phyloP scores from a whole-genome alignment of 2,113 vertebrate species.

The Clarias batrachus region DNA sequence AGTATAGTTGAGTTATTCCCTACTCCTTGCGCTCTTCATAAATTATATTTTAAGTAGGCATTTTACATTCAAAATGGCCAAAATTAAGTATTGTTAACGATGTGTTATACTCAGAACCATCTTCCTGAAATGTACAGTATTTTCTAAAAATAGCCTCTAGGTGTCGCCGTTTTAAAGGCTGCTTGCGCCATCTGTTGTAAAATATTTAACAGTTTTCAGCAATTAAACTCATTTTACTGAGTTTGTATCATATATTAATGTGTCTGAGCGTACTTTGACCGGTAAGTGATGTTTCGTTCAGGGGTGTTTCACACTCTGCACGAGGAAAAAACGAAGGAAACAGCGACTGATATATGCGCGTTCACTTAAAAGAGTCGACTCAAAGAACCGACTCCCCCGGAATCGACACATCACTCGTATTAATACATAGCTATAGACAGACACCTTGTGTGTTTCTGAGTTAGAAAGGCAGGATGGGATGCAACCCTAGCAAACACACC shows the following conservation, averaged over 20 bases:
- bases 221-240: neutral
- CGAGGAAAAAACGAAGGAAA: neutral
- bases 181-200: neutral
- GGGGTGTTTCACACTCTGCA: neutral
- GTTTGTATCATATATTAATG: neutral
- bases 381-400: neutral
- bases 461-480: slow-evolving; percentile 65
- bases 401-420: neutral
- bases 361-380: neutral
- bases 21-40: neutral
- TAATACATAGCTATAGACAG: neutral
- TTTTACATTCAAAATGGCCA: neutral
- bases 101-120: neutral
- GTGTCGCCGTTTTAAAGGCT: neutral
- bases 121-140: neutral
- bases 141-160: neutral
- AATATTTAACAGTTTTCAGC: neutral
- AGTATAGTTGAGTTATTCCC: neutral
- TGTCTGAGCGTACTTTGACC: neutral
- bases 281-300: neutral
- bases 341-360: neutral
- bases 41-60: neutral
- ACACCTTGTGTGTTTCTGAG: slow-evolving; percentile 45
- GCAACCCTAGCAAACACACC: slow-evolving; percentile 54
- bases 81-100: neutral